These are phyloP conservation scores for Agrochola circellaris DNA, from an alignment of 2,888 invertebrate genomes.

Conservation along the genomic window DNA sequence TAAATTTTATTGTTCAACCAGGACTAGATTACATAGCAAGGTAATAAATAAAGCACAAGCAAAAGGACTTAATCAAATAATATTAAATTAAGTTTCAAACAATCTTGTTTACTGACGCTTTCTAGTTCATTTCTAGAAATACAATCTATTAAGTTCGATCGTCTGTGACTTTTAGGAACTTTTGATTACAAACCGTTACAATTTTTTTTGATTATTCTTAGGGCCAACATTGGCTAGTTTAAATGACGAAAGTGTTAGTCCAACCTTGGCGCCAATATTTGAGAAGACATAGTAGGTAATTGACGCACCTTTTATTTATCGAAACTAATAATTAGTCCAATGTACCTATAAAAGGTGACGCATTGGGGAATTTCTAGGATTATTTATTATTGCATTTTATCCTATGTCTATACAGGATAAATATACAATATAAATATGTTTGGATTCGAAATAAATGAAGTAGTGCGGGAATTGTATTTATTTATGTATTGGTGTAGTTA, in stretches of 20 bases:
- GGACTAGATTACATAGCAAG: too few species aligned
- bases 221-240: background rate
- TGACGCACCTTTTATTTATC: conserved; percentile 10
- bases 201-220: conserved; percentile 5
- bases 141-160: background rate
- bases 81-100: conserved; percentile 8
- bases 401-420: conserved; percentile 62
- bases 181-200: background rate
- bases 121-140: conserved; percentile 5
- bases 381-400: conserved; percentile 52
- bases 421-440: conserved; percentile 25
- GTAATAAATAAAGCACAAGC: too few species aligned
- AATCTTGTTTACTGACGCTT: conserved; percentile 3
- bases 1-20: too few species aligned
- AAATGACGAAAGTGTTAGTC: background rate
- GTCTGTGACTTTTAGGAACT: background rate
- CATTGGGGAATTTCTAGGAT: conserved; percentile 59
- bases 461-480: conserved; percentile 27
- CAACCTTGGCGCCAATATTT: background rate
- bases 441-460: conserved; percentile 38
- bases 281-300: background rate
- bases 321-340: conserved; percentile 29
- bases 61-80: too few species aligned
- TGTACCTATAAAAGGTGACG: conserved; percentile 36
- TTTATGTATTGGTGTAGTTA: conserved; percentile 20